These are phyloP conservation scores for Sanderia malayensis DNA, from an alignment of 30 jellyfish, hydroid and myxozoan species.

Conservation along the genomic window DNA sequence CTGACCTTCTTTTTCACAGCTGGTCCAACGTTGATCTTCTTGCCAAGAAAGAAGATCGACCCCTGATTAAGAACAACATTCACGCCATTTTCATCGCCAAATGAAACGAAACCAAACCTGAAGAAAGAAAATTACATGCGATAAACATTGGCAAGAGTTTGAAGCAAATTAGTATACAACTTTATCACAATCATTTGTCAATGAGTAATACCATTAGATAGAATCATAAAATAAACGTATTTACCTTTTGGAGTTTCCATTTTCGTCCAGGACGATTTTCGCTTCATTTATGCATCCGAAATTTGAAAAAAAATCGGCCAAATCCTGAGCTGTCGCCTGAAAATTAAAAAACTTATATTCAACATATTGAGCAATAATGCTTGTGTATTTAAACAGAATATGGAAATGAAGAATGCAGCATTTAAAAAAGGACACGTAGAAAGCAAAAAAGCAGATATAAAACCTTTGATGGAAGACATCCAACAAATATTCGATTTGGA, in stretches of 20 bases:
- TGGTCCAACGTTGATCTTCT: slow-evolving; percentile 75
- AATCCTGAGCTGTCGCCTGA: slow-evolving; percentile 67
- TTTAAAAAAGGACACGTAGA: no score
- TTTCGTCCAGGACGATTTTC: slow-evolving; percentile 67
- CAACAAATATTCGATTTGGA: slow-evolving; percentile 80
- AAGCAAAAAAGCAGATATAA: no score
- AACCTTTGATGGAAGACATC: slow-evolving; percentile 88
- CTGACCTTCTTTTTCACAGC: slow-evolving; percentile 70
- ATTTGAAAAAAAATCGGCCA: slow-evolving; percentile 53
- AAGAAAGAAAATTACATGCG: background rate
- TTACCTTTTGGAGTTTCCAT: slow-evolving; percentile 59
- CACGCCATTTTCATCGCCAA: slow-evolving; percentile 55
- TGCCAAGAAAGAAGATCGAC: slow-evolving; percentile 59
- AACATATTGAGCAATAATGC: no score
- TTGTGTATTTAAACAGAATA: no score
- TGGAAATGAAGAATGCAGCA: no score
- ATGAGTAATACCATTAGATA: no score
- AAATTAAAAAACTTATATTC: background rate
- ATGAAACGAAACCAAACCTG: slow-evolving; percentile 76
- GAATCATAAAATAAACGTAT: no score
- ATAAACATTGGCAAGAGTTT: no score
- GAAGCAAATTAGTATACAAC: no score
- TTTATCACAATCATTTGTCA: no score
- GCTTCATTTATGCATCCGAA: slow-evolving; percentile 73
- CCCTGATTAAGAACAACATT: slow-evolving; percentile 56